Base-by-base conservation (phyloP, 1,140 invertebrate species). In the Hetaerina americana region DNA sequence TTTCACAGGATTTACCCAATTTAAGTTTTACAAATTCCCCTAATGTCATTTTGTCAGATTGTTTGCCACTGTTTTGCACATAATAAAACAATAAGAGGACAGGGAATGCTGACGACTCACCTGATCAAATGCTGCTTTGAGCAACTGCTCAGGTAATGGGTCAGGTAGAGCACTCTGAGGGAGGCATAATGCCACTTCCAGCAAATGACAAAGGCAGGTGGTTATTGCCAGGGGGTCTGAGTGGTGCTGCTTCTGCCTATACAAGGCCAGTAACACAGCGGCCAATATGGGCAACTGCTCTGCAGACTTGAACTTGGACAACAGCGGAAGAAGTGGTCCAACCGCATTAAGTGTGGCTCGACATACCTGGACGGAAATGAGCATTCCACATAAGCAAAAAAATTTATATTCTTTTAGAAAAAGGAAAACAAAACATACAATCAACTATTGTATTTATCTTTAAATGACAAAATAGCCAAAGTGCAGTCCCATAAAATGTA, bases 311-410 rank as follows among this genome's bases (percentile, higher is more conserved):
- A 90, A 87, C 68, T 82, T 80, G 0, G 88, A 85, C 77, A 95
- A 83, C 26, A 95, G 79, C 71, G 89, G 85, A 67, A 91, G 90
- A 81, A 96, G 92, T 27, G 90, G 86, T 40, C 90, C 90, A 66
- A 95, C 77, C 0, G 93, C 89, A 77, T 89, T 87, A 27, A 96
- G 82, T 66, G 94, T 88, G 27, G 80, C 78, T 72, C 82, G 78
- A 68, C 81, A 76, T 1, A 86, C 76, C 84, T 85, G 70, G 40
- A 77, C 78, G 73, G 66, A 10, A 69, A 72, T n/a, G n/a, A n/a
- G n/a, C n/a, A n/a, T n/a, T n/a, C n/a, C n/a, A n/a, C n/a, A n/a
- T n/a, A n/a, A n/a, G n/a, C n/a, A n/a, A n/a, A n/a, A n/a, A n/a
- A n/a, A n/a, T n/a, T n/a, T n/a, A n/a, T n/a, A n/a, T n/a, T n/a